phyloP scores from a whole-genome alignment of 2,797 vertebrate species.

The Notamacropus eugenii region DNA sequence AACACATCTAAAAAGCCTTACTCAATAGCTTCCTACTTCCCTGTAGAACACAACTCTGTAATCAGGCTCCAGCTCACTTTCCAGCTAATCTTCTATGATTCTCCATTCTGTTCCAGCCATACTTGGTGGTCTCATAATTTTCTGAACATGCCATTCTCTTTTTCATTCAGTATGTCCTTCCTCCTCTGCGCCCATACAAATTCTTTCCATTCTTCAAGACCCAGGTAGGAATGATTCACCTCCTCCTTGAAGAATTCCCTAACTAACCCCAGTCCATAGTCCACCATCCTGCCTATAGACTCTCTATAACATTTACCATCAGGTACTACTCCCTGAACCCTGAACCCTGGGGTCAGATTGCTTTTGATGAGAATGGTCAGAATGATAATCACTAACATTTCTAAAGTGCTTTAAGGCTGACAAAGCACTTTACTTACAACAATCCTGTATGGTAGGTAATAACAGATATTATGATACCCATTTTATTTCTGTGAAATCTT shows the following conservation, averaged over 20 bases:
- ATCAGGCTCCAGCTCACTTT: neutral
- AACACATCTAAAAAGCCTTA: neutral
- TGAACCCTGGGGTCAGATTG: neutral
- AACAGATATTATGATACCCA: neutral
- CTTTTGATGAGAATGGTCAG: neutral
- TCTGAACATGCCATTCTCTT: neutral
- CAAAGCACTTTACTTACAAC: neutral
- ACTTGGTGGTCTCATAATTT: neutral
- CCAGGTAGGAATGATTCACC: neutral
- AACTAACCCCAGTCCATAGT: neutral
- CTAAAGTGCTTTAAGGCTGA: neutral
- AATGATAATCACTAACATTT: neutral
- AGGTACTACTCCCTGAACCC: neutral
- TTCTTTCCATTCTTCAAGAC: neutral
- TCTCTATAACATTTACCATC: neutral
- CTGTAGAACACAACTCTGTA: neutral
- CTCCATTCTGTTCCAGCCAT: neutral
- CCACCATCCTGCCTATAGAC: neutral
- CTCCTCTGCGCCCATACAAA: neutral
- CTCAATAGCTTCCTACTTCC: neutral
- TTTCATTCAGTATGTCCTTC: neutral
- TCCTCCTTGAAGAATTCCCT: neutral
- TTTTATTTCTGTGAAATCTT: neutral
- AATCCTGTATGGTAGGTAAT: neutral
- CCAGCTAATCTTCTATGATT: neutral